phyloP scores from a whole-genome alignment of 1,140 invertebrate genomes.

The Pomacea maculata region DNA sequence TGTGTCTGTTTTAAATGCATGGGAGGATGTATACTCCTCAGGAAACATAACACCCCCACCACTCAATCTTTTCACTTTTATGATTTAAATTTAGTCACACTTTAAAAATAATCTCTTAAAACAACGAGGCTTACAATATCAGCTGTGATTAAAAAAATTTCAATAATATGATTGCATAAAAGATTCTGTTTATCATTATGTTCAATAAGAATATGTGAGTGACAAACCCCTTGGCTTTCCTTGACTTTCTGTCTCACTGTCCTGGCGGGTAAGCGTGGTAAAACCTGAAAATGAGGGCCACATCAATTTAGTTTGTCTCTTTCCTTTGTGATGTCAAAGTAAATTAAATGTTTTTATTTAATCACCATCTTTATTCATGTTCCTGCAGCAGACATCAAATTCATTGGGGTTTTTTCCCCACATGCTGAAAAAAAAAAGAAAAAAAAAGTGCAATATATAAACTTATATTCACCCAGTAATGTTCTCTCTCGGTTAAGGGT shows the following conservation, averaged over 20 bases:
- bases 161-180: too few species aligned
- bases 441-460: neutral
- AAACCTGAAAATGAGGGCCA: slow-evolving; percentile 15
- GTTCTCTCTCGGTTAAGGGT: slow-evolving; percentile 55
- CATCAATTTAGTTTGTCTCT: neutral
- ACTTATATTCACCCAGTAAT: slow-evolving; percentile 47
- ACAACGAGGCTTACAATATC: too few species aligned
- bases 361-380: too few species aligned
- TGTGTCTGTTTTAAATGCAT: too few species aligned
- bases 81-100: too few species aligned
- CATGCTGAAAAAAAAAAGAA: neutral
- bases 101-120: too few species aligned
- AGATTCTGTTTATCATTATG: too few species aligned
- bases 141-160: too few species aligned
- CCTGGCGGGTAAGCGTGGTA: slow-evolving; percentile 18
- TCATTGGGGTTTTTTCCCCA: neutral
- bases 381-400: too few species aligned
- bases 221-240: slow-evolving; percentile 10
- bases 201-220: neutral
- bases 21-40: too few species aligned
- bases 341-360: neutral
- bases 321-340: neutral
- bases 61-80: too few species aligned
- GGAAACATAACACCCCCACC: too few species aligned
- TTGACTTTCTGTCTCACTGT: neutral